phyloP scores from a whole-genome alignment of 2,113 vertebrate genomes.

The Smithornis capensis region DNA sequence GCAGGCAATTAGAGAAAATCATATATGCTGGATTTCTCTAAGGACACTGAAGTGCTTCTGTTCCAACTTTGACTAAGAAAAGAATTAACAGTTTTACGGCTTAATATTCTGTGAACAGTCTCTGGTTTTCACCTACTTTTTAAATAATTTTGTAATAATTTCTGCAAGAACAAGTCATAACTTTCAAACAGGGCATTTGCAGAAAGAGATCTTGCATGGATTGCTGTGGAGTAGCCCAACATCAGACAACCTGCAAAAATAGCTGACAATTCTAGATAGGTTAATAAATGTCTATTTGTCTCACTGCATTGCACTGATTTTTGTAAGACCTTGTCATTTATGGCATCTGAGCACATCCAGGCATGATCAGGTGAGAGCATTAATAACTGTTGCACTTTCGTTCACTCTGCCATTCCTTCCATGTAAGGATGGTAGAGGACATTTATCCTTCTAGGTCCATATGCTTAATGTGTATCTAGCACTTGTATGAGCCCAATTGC shows the following conservation, averaged over 20 bases:
- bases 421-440: background rate
- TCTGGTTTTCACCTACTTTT: background rate
- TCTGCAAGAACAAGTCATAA: background rate
- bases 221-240: background rate
- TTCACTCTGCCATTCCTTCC: background rate
- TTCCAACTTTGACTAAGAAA: background rate
- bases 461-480: accelerated
- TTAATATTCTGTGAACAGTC: background rate
- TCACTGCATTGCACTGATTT: background rate
- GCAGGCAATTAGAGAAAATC: slow-evolving; percentile 22
- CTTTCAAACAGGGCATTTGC: background rate
- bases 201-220: background rate
- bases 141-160: background rate
- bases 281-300: background rate
- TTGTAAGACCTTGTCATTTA: background rate
- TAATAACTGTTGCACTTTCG: background rate
- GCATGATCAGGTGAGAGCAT: background rate
- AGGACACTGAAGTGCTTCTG: background rate
- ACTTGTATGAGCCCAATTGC: background rate
- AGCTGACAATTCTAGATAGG: background rate
- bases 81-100: background rate
- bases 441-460: background rate
- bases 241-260: background rate
- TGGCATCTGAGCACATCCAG: background rate
- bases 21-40: slow-evolving; percentile 17